Base-by-base conservation (phyloP, 2,113 vertebrate species). In the Hippocampus mohnikei region DNA sequence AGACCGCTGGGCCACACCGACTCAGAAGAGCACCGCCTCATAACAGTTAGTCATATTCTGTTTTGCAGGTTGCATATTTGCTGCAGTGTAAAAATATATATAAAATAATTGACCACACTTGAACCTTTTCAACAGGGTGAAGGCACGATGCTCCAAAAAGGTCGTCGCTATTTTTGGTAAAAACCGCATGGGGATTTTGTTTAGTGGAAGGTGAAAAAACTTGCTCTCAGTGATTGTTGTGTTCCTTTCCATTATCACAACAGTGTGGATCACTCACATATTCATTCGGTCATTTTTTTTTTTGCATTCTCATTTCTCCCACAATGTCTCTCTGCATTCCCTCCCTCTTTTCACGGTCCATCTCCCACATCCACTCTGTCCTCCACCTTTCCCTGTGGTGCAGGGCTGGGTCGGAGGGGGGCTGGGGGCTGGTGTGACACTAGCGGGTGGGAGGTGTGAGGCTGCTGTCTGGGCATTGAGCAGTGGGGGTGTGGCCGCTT, bases 401-500 rank as follows among this genome's bases (percentile, higher is more conserved):
- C 83, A 79, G 83, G 75, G 84, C 83, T 65, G 84, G 82, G 87
- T 80, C 77, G 55, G 71, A 75, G 37, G 69, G 74, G 52, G 76
- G 69, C 33, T 37, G 33, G 33, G 33, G 65, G 33, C 9, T 23
- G 61, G 65, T 71, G 8, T 67, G 63, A 69, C 2, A 69, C 41
- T 73, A 64, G 84, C 53, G 75, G 71, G 74, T 81, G 46, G 65
- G 46, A 52, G 75, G 27, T 89, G 89, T 81, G 89, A 85, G 76
- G 86, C 88, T 82, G 86, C 86, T 87, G 90, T 91, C 91, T 80
- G 91, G 91, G 91, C 88, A 91, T 72, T 25, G 72, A 85, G 91
- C 84, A 40, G 87, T 90, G 93, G 81, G 88, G 93, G 93, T 85
- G 92, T 92, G 85, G 83, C 83, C 74, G 89, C 87, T 70, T 90